Evolutionary conservation across 2,888 invertebrate species (phyloP).

Genomic region (Pocota personata): DNA sequence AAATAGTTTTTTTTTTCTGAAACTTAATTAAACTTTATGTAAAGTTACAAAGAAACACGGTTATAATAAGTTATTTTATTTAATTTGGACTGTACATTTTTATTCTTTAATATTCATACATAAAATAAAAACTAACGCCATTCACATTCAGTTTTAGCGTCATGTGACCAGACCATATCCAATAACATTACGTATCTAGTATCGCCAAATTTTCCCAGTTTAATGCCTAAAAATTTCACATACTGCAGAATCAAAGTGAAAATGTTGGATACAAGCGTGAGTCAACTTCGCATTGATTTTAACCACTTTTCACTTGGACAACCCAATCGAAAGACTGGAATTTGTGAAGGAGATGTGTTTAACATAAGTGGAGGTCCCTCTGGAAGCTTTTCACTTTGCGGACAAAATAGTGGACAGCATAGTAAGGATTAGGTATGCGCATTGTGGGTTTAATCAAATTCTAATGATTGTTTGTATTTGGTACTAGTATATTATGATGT

Average conservation of each 20-base stretch:
- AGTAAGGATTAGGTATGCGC: constrained; percentile 84
- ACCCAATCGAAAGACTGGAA: constrained; percentile 90
- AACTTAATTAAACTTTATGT: too few species aligned
- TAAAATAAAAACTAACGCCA: not conserved
- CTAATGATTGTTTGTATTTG: constrained; percentile 1
- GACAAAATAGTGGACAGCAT: constrained; percentile 93
- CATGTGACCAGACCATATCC: constrained; percentile 88
- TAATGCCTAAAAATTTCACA: constrained; percentile 86
- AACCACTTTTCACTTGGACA: constrained; percentile 93
- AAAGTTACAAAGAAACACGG: too few species aligned
- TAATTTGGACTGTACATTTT: not conserved
- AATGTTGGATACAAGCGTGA: constrained; percentile 90
- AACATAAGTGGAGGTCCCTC: constrained; percentile 84
- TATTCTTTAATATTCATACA: not conserved
- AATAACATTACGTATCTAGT: constrained; percentile 93
- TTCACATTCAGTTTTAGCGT: constrained; percentile 85
- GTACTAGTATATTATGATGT: constrained; percentile 82
- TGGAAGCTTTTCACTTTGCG: constrained; percentile 87
- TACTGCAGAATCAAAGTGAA: constrained; percentile 89
- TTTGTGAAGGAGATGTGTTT: constrained; percentile 90
- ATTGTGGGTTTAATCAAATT: not conserved
- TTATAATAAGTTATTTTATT: too few species aligned
- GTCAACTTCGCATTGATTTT: constrained; percentile 92
- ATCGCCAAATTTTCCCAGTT: constrained; percentile 91
- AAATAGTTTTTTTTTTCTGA: too few species aligned